A percentile compares a stretch with the other conserved stretches of the same genome.
phyloP scores from a whole-genome alignment of 2,113 vertebrate species.

The Colistium nudipinnis region DNA sequence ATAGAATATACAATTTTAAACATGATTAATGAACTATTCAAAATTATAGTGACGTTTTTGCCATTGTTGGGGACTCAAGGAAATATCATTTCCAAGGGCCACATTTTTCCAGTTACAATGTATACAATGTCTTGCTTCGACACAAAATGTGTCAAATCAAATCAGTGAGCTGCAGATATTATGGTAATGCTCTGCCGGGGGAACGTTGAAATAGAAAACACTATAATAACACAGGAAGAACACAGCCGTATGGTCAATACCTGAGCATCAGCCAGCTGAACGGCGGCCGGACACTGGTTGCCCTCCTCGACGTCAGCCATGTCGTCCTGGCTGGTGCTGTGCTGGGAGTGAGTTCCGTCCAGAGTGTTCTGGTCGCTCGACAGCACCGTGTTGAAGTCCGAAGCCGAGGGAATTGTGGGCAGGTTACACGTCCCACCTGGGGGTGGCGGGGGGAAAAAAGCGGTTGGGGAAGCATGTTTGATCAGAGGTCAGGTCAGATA shows the following conservation, averaged over 20 bases:
- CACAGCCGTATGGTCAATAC: constrained; percentile 65
- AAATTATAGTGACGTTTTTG: not conserved
- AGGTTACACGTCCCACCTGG: constrained; percentile 91
- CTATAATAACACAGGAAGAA: not conserved
- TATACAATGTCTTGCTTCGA: too few species aligned
- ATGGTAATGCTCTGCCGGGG: not conserved
- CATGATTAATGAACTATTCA: not conserved
- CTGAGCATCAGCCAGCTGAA: constrained; percentile 98
- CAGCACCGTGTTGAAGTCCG: constrained; percentile 95
- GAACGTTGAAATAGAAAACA: too few species aligned
- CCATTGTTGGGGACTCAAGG: not conserved
- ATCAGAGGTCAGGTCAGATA: not conserved
- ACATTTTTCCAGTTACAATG: not conserved
- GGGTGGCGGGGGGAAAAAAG: constrained; percentile 1
- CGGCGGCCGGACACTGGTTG: constrained; percentile 93
- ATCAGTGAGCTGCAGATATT: not conserved
- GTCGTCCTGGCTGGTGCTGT: constrained; percentile 96
- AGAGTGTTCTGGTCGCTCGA: constrained; percentile 98
- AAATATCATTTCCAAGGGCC: not conserved
- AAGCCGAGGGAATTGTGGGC: constrained; percentile 95
- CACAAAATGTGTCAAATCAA: not conserved
- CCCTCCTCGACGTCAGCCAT: constrained; percentile 92
- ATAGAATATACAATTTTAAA: not conserved
- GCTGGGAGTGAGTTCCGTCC: constrained; percentile 95
- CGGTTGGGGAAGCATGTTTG: not conserved